phyloP scores from a whole-genome alignment of 2,888 invertebrate genomes.

The Polymixis flavicincta region DNA sequence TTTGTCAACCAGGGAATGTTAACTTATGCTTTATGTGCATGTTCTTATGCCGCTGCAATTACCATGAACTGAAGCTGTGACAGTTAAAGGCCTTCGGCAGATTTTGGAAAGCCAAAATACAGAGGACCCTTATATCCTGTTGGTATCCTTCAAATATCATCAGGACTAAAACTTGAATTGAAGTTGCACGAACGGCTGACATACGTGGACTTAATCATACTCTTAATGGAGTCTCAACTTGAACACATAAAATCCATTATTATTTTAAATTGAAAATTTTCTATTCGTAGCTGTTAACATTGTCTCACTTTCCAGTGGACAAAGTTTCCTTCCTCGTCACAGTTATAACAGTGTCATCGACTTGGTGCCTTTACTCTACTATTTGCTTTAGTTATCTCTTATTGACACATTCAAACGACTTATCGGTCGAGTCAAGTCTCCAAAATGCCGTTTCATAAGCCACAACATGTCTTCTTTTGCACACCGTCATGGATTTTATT shows the following conservation, averaged over 20 bases:
- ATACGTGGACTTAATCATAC: not conserved
- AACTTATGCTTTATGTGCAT: not conserved
- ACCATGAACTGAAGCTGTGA: not conserved
- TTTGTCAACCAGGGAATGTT: too few species aligned
- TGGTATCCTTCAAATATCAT: not conserved
- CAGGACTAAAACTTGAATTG: not conserved
- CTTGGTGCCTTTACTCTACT: slow-evolving; percentile 79
- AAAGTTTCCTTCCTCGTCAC: slow-evolving; percentile 68
- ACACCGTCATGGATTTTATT: slow-evolving; percentile 58
- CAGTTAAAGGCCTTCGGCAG: not conserved
- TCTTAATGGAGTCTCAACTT: not conserved
- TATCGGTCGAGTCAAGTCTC: slow-evolving; percentile 84
- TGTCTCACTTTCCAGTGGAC: slow-evolving; percentile 31
- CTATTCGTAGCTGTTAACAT: slow-evolving; percentile 16
- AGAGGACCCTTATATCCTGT: not conserved
- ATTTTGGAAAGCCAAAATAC: not conserved
- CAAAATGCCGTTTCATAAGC: slow-evolving; percentile 73
- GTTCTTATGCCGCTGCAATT: not conserved
- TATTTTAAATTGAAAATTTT: slow-evolving; percentile 6
- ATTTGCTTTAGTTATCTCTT: slow-evolving; percentile 86
- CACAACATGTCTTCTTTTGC: slow-evolving; percentile 62
- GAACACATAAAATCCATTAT: not conserved
- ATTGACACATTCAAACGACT: slow-evolving; percentile 87
- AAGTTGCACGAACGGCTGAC: not conserved
- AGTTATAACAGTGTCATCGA: slow-evolving; percentile 82